Evolutionary conservation across 2,797 vertebrate species (phyloP).

Genomic region (Clarias laeviceps): DNA sequence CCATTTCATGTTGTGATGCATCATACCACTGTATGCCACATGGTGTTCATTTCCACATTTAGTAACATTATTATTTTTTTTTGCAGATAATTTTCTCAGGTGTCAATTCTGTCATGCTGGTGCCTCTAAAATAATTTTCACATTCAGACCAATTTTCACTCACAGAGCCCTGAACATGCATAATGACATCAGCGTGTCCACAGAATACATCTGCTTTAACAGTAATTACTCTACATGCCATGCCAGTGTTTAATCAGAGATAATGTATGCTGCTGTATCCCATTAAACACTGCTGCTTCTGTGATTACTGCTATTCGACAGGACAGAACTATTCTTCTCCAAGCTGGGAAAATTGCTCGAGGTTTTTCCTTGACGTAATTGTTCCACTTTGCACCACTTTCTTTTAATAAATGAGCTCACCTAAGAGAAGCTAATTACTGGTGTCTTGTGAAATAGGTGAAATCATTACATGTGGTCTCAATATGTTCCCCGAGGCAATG

Average conservation of each 20-base stretch:
- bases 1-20: not conserved
- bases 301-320: slow-evolving; percentile 12
- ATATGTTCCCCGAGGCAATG: not conserved
- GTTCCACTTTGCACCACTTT: not conserved
- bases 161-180: not conserved
- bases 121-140: not conserved
- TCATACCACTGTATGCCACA: not conserved
- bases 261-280: slow-evolving; percentile 5
- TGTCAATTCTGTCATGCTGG: not conserved
- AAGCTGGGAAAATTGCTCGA: not conserved
- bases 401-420: not conserved
- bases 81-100: not conserved
- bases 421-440: slow-evolving; percentile 26
- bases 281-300: not conserved
- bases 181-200: not conserved
- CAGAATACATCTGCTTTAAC: slow-evolving; percentile 19
- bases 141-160: not conserved
- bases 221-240: slow-evolving; percentile 17
- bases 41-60: not conserved
- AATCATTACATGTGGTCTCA: not conserved
- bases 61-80: not conserved
- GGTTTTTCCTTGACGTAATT: not conserved
- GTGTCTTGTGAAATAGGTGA: slow-evolving; percentile 21
- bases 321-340: slow-evolving; percentile 17
- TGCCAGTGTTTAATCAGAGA: not conserved